These are phyloP conservation scores for Ctenopoma multispine DNA, from an alignment of 2,797 vertebrate genomes.

Conservation along the genomic window DNA sequence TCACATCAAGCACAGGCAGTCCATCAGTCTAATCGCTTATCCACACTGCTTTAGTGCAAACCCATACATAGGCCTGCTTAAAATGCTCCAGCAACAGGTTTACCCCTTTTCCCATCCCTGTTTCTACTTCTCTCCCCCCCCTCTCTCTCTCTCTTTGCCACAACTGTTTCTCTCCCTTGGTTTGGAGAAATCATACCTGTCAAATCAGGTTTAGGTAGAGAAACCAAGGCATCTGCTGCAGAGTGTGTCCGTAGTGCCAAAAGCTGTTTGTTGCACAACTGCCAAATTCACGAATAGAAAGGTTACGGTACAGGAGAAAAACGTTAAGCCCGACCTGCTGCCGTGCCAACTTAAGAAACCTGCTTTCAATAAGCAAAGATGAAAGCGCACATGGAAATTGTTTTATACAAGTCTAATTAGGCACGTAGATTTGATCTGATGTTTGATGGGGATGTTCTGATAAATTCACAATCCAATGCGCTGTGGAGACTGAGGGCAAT, in stretches of 20 bases:
- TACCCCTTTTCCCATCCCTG: neutral
- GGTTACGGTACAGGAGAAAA: slow-evolving; percentile 27
- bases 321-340: neutral
- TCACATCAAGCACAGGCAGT: slow-evolving; percentile 69
- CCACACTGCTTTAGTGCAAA: slow-evolving; percentile 61
- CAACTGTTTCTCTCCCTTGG: slow-evolving; percentile 36
- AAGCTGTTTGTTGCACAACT: slow-evolving; percentile 64
- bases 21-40: slow-evolving; percentile 75
- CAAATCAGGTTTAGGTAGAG: slow-evolving; percentile 67
- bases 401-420: slow-evolving; percentile 52
- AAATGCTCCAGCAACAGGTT: slow-evolving; percentile 62
- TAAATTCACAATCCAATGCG: slow-evolving; percentile 28
- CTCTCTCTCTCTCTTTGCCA: neutral
- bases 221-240: slow-evolving; percentile 63
- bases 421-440: slow-evolving; percentile 20
- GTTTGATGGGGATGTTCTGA: slow-evolving; percentile 31
- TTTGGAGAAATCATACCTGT: slow-evolving; percentile 65
- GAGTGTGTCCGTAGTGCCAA: slow-evolving; percentile 55
- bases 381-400: slow-evolving; percentile 6
- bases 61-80: slow-evolving; percentile 34
- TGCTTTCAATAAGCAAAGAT: slow-evolving; percentile 4
- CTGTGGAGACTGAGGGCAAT: slow-evolving; percentile 31
- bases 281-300: slow-evolving; percentile 63
- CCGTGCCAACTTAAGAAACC: slow-evolving; percentile 5
- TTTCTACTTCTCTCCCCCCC: neutral